Conservation (phyloP, 2,888 invertebrate species). For the Smittia aterrima region DNA sequence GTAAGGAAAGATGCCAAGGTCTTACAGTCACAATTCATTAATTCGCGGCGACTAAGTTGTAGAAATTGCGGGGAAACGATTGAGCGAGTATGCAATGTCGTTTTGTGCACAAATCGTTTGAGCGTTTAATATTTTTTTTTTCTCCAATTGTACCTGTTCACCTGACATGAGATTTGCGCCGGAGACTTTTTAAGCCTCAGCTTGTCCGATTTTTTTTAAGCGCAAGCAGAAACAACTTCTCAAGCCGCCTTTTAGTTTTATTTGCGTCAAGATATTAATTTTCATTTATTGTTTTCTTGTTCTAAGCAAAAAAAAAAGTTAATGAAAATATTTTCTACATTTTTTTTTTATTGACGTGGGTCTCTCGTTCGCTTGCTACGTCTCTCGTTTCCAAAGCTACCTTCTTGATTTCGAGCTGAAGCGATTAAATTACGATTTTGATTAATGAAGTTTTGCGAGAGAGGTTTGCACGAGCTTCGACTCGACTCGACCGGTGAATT, state of each 20-base stretch:
- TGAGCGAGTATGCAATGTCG: background rate
- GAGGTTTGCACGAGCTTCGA: background rate
- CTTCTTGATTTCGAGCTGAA: background rate
- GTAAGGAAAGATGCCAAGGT: constrained; percentile 37
- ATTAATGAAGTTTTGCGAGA: constrained; percentile 25
- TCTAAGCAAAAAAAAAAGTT: background rate
- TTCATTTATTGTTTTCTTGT: background rate
- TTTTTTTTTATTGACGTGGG: constrained; percentile 6
- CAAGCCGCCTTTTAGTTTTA: background rate
- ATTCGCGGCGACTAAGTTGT: constrained; percentile 1
- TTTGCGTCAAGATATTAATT: constrained; percentile 7
- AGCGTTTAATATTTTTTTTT: constrained; percentile 7
- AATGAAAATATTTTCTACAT: background rate
- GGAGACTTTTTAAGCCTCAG: background rate
- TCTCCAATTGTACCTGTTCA: constrained; percentile 12
- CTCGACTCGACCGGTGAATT: no score
- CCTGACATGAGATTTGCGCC: background rate
- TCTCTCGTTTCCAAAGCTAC: background rate
- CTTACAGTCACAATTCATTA: constrained; percentile 35
- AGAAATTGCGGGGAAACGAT: background rate
- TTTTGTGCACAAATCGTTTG: background rate
- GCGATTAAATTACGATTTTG: constrained; percentile 31
- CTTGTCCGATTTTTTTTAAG: background rate
- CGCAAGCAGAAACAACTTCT: background rate
- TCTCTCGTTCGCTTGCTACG: background rate